A percentile compares a stretch with the other conserved stretches of the same genome.
phyloP scores from a whole-genome alignment of 2,888 invertebrate genomes.

The Andrena minutula region DNA sequence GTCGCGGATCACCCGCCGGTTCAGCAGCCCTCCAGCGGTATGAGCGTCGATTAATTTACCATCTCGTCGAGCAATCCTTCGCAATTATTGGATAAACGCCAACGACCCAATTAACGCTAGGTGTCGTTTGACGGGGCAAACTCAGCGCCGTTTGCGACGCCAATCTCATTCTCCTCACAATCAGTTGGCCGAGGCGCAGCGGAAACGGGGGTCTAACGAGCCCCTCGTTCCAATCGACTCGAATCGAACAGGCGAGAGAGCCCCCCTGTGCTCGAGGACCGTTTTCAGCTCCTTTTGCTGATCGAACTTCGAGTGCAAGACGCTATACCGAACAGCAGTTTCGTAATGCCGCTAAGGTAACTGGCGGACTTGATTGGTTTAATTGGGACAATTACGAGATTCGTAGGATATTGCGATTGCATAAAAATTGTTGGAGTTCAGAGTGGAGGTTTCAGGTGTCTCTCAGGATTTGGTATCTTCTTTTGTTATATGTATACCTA shows the following conservation, averaged over 20 bases:
- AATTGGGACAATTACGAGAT: slow-evolving; percentile 27
- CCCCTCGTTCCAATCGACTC: slow-evolving; percentile 18
- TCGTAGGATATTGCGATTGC: background rate
- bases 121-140: background rate
- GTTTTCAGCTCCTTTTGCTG: slow-evolving; percentile 17
- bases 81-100: slow-evolving; percentile 62
- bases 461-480: no score
- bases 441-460: no score
- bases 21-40: slow-evolving; percentile 21
- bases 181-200: background rate
- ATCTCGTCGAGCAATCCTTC: slow-evolving; percentile 28
- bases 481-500: no score
- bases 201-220: slow-evolving; percentile 30
- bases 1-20: slow-evolving; percentile 57
- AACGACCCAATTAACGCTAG: slow-evolving; percentile 64
- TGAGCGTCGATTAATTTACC: slow-evolving; percentile 52
- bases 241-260: slow-evolving; percentile 2
- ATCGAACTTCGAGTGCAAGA: slow-evolving; percentile 11
- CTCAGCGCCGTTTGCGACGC: background rate
- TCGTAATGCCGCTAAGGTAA: slow-evolving; percentile 20
- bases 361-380: background rate
- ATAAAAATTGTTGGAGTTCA: background rate
- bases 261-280: background rate
- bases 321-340: slow-evolving; percentile 12
- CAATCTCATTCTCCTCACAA: background rate